These are phyloP conservation scores for Aspidiotus rigidus DNA, from an alignment of 2,888 invertebrate species.

Conservation along the genomic window DNA sequence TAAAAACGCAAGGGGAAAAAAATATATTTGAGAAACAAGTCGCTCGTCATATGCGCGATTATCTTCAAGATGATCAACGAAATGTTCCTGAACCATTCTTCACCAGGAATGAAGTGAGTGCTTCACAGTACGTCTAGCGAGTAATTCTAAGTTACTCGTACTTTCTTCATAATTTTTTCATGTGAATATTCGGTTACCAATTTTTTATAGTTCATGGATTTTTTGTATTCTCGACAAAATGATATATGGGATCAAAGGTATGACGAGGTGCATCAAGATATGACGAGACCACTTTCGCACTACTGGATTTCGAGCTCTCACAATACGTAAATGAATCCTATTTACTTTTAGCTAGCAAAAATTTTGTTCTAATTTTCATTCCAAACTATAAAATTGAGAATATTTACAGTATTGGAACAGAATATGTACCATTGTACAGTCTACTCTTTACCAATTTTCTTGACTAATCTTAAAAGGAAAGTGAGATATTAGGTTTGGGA, in stretches of 20 bases:
- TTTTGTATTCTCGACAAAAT: slow-evolving; percentile 87
- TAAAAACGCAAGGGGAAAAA: slow-evolving; percentile 52
- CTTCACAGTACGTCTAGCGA: not conserved
- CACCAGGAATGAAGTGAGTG: slow-evolving; percentile 58
- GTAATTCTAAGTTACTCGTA: not conserved
- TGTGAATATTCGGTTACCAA: slow-evolving; percentile 31
- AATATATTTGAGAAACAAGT: slow-evolving; percentile 39
- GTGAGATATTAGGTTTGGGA: no score
- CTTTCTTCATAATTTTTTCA: slow-evolving; percentile 1
- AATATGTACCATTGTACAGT: no score
- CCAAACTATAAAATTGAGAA: no score
- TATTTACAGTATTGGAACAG: no score
- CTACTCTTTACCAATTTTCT: no score
- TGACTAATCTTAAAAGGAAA: no score
- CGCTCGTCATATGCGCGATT: slow-evolving; percentile 40
- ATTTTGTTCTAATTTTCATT: no score
- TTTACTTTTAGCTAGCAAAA: no score
- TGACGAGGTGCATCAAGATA: slow-evolving; percentile 72
- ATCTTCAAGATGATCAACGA: slow-evolving; percentile 66
- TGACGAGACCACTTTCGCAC: slow-evolving; percentile 77
- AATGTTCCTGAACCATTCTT: slow-evolving; percentile 81
- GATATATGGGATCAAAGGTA: slow-evolving; percentile 74
- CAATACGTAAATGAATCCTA: slow-evolving; percentile 64
- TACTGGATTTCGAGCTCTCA: slow-evolving; percentile 97
- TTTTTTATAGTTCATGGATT: slow-evolving; percentile 67